These are phyloP conservation scores for Berghia stephanieae DNA, from an alignment of 1,140 invertebrate genomes.

Conservation along the genomic window DNA sequence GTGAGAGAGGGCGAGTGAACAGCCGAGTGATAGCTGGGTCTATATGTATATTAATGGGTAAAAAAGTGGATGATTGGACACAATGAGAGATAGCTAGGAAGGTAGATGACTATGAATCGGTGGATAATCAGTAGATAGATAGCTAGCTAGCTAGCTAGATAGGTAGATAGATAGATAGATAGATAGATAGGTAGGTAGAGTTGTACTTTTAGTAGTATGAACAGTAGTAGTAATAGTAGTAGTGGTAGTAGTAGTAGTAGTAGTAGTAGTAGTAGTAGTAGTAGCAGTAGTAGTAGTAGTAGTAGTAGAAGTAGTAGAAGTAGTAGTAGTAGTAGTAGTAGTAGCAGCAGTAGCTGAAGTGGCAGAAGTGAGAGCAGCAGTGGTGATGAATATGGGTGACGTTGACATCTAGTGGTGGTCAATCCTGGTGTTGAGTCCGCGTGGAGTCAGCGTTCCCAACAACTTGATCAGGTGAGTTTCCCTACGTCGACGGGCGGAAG, in stretches of 20 bases:
- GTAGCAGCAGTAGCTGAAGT: neutral
- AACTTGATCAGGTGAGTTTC: neutral
- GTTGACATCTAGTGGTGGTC: neutral
- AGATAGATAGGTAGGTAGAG: neutral
- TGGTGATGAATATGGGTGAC: neutral
- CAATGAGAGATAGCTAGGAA: too few species aligned
- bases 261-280: neutral
- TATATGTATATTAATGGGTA: too few species aligned
- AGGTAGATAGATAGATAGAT: constrained; percentile 5
- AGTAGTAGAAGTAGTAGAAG: neutral
- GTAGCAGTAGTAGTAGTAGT: neutral
- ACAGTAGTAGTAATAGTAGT: neutral
- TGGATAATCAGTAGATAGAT: too few species aligned
- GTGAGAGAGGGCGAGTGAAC: too few species aligned
- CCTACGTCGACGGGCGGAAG: neutral
- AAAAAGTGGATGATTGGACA: too few species aligned
- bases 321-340: neutral
- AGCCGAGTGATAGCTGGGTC: too few species aligned
- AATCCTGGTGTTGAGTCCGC: neutral
- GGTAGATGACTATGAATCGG: too few species aligned
- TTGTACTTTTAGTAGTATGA: neutral
- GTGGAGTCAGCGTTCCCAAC: neutral
- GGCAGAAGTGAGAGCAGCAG: neutral
- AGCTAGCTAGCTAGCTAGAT: too few species aligned
- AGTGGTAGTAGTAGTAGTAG: neutral